A percentile compares a stretch with the other conserved stretches of the same genome.
phyloP scores from a whole-genome alignment of 1,140 invertebrate species.

The Ceratosolen fusciceps region DNA sequence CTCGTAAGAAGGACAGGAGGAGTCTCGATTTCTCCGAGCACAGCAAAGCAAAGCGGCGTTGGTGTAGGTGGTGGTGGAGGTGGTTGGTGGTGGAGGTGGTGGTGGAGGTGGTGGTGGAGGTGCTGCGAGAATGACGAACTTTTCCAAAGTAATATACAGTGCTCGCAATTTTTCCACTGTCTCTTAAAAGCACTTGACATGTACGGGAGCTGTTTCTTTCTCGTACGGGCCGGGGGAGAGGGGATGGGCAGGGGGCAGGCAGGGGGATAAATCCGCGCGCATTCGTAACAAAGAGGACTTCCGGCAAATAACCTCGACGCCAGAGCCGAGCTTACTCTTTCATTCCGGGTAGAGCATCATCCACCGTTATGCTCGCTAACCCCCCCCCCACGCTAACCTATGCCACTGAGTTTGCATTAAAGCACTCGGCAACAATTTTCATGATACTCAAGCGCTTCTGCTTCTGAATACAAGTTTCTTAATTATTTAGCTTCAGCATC shows the following conservation, averaged over 20 bases:
- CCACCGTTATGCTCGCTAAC: background rate
- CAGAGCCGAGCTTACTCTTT: constrained; percentile 21
- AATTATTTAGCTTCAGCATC: background rate
- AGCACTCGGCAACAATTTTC: background rate
- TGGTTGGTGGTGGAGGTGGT: too few relatives aligned
- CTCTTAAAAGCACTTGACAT: too few relatives aligned
- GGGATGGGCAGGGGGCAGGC: too few relatives aligned
- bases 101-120: too few relatives aligned
- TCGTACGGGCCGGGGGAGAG: too few relatives aligned
- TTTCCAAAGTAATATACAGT: background rate
- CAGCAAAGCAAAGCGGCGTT: too few relatives aligned
- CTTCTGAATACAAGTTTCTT: background rate
- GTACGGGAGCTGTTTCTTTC: too few relatives aligned
- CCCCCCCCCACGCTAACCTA: too few relatives aligned
- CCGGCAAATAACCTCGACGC: background rate
- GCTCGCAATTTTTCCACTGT: too few relatives aligned
- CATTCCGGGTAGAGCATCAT: constrained; percentile 17
- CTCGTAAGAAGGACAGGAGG: too few relatives aligned
- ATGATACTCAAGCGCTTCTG: background rate
- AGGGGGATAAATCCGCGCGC: background rate
- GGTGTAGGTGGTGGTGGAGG: too few relatives aligned
- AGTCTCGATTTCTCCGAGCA: too few relatives aligned
- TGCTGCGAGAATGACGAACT: background rate
- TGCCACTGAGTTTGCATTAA: background rate
- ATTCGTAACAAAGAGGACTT: background rate